These are phyloP conservation scores for Peromyscus attwateri DNA, from an alignment of 2,797 vertebrate genomes.

Conservation along the genomic window DNA sequence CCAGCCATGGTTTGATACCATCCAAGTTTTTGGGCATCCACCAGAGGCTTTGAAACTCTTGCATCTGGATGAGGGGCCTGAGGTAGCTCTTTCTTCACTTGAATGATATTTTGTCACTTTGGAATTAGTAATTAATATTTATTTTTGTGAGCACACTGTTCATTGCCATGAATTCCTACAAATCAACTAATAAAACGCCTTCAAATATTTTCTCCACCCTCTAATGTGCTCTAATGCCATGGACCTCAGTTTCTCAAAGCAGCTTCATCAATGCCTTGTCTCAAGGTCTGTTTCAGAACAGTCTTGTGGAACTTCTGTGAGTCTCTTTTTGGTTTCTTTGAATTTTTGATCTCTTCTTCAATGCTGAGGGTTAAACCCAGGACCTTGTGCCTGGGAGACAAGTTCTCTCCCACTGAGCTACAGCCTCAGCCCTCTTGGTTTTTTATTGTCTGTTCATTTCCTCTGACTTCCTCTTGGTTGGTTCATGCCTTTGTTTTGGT, in stretches of 20 bases:
- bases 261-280: background rate
- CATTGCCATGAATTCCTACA: background rate
- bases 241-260: background rate
- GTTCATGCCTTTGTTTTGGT: constrained; percentile 10
- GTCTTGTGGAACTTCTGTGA: background rate
- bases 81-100: background rate
- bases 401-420: background rate
- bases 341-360: background rate
- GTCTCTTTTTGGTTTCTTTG: background rate
- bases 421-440: background rate
- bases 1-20: background rate
- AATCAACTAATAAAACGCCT: constrained; percentile 6
- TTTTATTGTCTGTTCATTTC: background rate
- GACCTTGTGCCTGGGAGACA: background rate
- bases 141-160: constrained; percentile 11
- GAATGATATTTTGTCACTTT: background rate
- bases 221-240: background rate
- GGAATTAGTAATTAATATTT: background rate
- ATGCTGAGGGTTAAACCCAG: background rate
- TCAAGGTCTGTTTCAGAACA: background rate
- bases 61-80: background rate
- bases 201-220: background rate
- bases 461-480: constrained; percentile 33
- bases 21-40: background rate
- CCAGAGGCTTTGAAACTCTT: no score